These are phyloP conservation scores for Drosophila nr. fundita DNA, from an alignment of 2,888 invertebrate genomes.

Conservation along the genomic window DNA sequence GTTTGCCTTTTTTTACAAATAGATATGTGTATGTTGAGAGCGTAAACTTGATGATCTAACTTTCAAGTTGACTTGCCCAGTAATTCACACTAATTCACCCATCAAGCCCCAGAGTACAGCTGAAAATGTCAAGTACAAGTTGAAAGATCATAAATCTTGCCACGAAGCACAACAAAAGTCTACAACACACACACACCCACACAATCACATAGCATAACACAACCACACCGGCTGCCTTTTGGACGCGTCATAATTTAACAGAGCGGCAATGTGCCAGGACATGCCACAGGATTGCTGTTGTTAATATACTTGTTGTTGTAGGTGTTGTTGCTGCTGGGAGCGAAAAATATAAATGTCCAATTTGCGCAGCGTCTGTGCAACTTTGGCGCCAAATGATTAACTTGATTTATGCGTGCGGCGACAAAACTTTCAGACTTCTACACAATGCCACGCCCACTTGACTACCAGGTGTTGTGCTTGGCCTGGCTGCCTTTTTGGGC, in stretches of 20 bases:
- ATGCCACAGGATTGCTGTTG: slow-evolving; percentile 43
- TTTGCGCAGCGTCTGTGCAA: slow-evolving; percentile 71
- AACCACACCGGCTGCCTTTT: slow-evolving; percentile 31
- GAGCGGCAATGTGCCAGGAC: slow-evolving; percentile 45
- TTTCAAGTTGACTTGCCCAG: slow-evolving; percentile 44
- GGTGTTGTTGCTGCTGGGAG: slow-evolving; percentile 34
- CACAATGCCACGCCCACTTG: slow-evolving; percentile 22
- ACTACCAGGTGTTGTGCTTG: slow-evolving; percentile 36
- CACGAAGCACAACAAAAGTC: slow-evolving; percentile 22
- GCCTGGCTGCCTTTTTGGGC: slow-evolving; percentile 1
- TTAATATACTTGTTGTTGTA: slow-evolving; percentile 19
- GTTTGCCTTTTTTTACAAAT: slow-evolving; percentile 28
- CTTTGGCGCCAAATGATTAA: slow-evolving; percentile 73
- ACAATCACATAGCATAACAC: slow-evolving; percentile 24
- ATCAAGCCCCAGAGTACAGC: slow-evolving; percentile 44
- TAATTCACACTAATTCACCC: slow-evolving; percentile 64
- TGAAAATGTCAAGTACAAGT: slow-evolving; percentile 72
- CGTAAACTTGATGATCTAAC: slow-evolving; percentile 41
- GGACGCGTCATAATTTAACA: slow-evolving; percentile 65
- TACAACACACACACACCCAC: slow-evolving; percentile 20
- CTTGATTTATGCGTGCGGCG: slow-evolving; percentile 81
- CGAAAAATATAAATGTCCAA: slow-evolving; percentile 79
- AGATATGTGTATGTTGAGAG: slow-evolving; percentile 3
- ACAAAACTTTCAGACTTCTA: slow-evolving; percentile 62
- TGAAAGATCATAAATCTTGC: slow-evolving; percentile 71